Base-by-base conservation (phyloP, 92 coral and sea anemone genomes). In the Muricea muricata region DNA sequence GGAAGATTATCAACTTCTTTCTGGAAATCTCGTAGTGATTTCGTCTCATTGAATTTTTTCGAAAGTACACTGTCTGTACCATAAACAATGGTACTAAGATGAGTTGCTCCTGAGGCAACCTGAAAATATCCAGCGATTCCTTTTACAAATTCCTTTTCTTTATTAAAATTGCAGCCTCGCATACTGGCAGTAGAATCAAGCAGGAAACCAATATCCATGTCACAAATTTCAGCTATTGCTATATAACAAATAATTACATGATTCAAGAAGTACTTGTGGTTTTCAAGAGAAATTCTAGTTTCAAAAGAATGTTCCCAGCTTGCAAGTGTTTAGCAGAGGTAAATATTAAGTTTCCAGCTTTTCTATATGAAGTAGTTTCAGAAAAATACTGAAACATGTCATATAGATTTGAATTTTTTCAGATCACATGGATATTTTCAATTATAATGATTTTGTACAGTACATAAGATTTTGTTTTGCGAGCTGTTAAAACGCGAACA, bases 171-270 rank as follows among this genome's bases (percentile, higher is more conserved):
- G 6, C 80, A 70, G 65, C 85, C 77, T 24, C 87, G 84, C 85
- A 94, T 90, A 60, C 95, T 92, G 35, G 91, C 92, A 21, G 98
- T 89, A 18, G 98, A 92, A 61, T 94, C 98, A 92, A 94, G 78
- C 20, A 84, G 89, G 73, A 94, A 85, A 50, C 84, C 98, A 47
- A 94, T 85, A 82, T 94, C 98, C 79, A 94, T 87, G 30, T 83
- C 65, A 76, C 81, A 76, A 26, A 5, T 20, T 29, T 15, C 30
- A 31, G 25, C 81, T n/a, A n/a, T n/a, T n/a, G n/a, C n/a, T 76
- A 52, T 5, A 74, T 40, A 46, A 45, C 33, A 26, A 76, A 32
- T 3, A 48, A n/a, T n/a, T 28, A 18, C 3, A 52, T 52, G n/a
- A n/a, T 52, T 52, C 23, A 52, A 10, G 60, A 52, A 52, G 18